phyloP scores from a whole-genome alignment of 2,797 vertebrate species.

The Linurgus olivaceus region DNA sequence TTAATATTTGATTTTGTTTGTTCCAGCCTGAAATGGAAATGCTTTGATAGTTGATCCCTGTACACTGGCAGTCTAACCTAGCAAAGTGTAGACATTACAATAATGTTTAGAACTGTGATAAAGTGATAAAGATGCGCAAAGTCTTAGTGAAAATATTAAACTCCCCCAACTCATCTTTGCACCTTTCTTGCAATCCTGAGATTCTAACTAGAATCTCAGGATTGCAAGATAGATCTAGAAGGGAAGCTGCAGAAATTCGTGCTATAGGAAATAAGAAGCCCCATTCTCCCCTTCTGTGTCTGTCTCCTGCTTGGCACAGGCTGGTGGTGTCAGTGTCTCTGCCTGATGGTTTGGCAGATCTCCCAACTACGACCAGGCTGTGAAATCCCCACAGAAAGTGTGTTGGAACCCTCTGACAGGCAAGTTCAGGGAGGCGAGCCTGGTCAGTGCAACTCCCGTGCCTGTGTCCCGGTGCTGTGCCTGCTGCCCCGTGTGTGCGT shows the following conservation, averaged over 20 bases:
- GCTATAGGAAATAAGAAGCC: neutral
- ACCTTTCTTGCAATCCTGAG: neutral
- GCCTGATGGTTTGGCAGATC: neutral
- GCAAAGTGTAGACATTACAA: neutral
- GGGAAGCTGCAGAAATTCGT: accelerated
- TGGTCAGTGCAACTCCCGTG: accelerated
- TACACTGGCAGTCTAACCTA: neutral
- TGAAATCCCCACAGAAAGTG: too few relatives aligned
- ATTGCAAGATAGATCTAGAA: accelerated
- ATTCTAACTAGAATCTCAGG: too few relatives aligned
- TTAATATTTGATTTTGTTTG: neutral
- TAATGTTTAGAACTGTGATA: neutral
- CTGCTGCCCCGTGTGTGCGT: neutral
- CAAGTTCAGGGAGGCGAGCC: neutral
- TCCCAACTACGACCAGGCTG: accelerated
- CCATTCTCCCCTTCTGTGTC: accelerated
- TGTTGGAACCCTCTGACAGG: too few relatives aligned
- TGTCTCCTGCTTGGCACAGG: too few relatives aligned
- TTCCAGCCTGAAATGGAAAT: neutral
- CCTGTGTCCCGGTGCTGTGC: neutral
- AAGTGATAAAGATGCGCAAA: accelerated
- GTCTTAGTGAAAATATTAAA: neutral
- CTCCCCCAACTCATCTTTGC: neutral
- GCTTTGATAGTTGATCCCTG: neutral
- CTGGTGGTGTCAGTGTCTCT: accelerated